Conservation (phyloP, 2,797 vertebrate species). For the Tenualosa ilisha region DNA sequence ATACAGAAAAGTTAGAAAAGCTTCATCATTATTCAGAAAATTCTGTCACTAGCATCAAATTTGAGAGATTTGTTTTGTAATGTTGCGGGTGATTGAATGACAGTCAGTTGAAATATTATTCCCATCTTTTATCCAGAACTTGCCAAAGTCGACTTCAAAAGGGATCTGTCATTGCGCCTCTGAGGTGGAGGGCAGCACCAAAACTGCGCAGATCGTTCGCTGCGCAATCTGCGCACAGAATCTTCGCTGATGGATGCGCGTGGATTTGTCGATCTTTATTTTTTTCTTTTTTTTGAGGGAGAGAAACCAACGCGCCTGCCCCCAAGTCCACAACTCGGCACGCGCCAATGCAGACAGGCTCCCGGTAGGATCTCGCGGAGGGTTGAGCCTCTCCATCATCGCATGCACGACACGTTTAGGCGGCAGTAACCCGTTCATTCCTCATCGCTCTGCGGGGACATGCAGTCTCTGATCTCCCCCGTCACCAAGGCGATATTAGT, state of each 20-base stretch:
- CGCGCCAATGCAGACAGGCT: constrained; percentile 52
- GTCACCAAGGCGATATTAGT: constrained; percentile 85
- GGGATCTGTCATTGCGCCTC: not conserved
- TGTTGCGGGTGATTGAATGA: not conserved
- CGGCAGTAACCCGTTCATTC: constrained; percentile 13
- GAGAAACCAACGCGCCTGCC: constrained; percentile 48
- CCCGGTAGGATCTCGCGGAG: constrained; percentile 34
- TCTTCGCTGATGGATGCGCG: constrained; percentile 26
- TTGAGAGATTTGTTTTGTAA: not conserved
- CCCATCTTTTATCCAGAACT: not conserved
- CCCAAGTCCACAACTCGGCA: constrained; percentile 51
- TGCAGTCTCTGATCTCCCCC: constrained; percentile 84
- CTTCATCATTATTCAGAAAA: not conserved
- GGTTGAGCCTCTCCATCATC: constrained; percentile 45
- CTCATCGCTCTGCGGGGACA: constrained; percentile 41
- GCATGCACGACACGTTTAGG: constrained; percentile 33
- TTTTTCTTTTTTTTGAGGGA: not conserved
- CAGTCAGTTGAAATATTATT: not conserved
- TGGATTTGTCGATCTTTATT: not conserved
- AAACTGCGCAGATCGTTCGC: not conserved
- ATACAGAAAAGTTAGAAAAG: not conserved
- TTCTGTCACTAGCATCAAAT: not conserved
- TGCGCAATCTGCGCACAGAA: constrained; percentile 19
- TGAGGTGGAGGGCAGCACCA: not conserved
- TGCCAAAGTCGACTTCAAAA: not conserved